Percentiles rank a stretch among this genome's conserved stretches.
phyloP scores from a whole-genome alignment of 2,797 vertebrate genomes.

The Ficedula albicollis region DNA sequence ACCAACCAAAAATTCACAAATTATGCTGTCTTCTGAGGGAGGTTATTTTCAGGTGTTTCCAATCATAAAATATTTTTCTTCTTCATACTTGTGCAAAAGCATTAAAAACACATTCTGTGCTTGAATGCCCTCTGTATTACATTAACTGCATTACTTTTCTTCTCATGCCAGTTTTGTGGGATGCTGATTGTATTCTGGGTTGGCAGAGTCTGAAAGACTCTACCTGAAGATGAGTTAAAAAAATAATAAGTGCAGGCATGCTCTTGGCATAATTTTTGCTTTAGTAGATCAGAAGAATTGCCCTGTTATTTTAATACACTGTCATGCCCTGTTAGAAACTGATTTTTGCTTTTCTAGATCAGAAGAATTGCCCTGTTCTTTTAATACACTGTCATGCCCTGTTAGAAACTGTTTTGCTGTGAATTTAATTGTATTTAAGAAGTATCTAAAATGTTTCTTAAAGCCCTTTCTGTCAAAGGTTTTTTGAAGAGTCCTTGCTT shows the following conservation, averaged over 20 bases:
- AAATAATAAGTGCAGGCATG: neutral
- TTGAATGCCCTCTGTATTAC: neutral
- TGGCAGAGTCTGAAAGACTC: neutral
- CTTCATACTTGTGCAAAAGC: neutral
- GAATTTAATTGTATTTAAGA: neutral
- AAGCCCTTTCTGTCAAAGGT: neutral
- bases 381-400: neutral
- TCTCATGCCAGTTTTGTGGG: neutral
- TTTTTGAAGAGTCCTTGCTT: neutral
- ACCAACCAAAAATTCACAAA: neutral
- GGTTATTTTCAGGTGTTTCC: neutral
- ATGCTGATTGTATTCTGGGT: neutral
- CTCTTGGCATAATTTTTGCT: neutral
- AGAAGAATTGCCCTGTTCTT: neutral
- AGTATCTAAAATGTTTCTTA: neutral
- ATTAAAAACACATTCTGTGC: neutral
- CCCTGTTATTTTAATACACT: neutral
- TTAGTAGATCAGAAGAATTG: neutral
- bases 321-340: neutral
- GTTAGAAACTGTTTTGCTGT: neutral
- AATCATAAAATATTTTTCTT: neutral
- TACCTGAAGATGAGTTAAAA: neutral
- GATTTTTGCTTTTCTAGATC: neutral
- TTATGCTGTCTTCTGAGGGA: neutral
- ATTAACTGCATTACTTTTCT: neutral